A percentile compares a stretch with the other conserved stretches of the same genome.
Evolutionary conservation across 2,888 invertebrate genomes (phyloP).

Genomic region (Heteropelma amictum): DNA sequence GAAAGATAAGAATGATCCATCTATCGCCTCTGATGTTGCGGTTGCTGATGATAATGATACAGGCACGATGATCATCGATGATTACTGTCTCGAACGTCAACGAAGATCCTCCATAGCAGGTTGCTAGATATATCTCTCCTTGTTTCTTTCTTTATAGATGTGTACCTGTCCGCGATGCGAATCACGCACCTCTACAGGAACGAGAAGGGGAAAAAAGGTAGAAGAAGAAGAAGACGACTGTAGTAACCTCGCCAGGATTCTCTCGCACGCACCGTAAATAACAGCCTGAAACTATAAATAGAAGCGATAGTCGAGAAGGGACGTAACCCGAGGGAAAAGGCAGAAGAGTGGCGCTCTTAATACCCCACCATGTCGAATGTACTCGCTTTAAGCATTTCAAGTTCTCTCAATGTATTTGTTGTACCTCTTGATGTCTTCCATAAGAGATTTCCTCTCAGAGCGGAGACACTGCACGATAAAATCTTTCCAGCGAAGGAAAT

Average conservation of each 20-base stretch:
- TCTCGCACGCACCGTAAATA: constrained; percentile 61
- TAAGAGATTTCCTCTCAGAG: background rate
- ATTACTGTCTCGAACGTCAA: constrained; percentile 21
- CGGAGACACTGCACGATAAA: background rate
- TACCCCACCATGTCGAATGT: constrained; percentile 44
- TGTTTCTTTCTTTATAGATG: background rate
- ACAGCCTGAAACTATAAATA: constrained; percentile 63
- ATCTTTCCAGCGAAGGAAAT: constrained; percentile 61
- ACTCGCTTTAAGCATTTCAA: constrained; percentile 44
- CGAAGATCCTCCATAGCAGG: constrained; percentile 16
- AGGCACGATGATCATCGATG: constrained; percentile 25
- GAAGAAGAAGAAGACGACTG: constrained; percentile 27
- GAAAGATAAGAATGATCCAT: constrained; percentile 26
- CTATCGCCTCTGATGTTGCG: constrained; percentile 9
- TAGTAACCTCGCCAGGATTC: constrained; percentile 47
- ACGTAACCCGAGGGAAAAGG: constrained; percentile 42
- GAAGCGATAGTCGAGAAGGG: constrained; percentile 53
- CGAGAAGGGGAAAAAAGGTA: constrained; percentile 59
- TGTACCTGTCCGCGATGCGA: background rate
- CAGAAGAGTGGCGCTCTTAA: constrained; percentile 58
- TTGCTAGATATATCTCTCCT: background rate
- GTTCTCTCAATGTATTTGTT: constrained; percentile 37
- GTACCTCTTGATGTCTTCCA: constrained; percentile 17
- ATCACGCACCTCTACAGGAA: constrained; percentile 1
- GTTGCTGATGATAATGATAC: constrained; percentile 24